These are phyloP conservation scores for Xylocopa sonorina DNA, from an alignment of 1,140 invertebrate species.

Conservation along the genomic window DNA sequence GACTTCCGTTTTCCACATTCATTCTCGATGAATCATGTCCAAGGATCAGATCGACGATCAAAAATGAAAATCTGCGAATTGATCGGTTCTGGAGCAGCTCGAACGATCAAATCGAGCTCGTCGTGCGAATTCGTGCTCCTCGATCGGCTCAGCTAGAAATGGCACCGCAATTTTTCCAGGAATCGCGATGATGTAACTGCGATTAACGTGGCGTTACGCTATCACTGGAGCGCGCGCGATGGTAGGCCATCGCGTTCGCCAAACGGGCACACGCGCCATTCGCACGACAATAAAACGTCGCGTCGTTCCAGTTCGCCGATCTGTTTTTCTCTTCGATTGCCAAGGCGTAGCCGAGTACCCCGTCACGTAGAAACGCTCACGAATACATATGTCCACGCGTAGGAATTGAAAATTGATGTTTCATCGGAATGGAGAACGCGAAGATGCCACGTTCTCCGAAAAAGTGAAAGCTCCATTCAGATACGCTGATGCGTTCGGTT, in stretches of 20 bases:
- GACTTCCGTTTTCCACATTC: too few relatives aligned
- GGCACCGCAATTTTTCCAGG: slow-evolving; percentile 22
- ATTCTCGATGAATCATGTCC: too few relatives aligned
- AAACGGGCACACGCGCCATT: background rate
- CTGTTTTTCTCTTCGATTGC: background rate
- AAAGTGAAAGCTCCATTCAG: too few relatives aligned
- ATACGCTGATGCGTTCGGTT: too few relatives aligned
- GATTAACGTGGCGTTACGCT: slow-evolving; percentile 27
- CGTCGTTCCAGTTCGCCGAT: background rate
- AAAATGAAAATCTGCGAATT: too few relatives aligned
- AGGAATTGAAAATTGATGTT: too few relatives aligned
- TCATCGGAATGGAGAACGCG: too few relatives aligned
- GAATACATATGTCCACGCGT: too few relatives aligned
- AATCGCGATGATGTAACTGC: slow-evolving; percentile 29
- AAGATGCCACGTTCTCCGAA: too few relatives aligned
- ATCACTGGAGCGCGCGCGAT: background rate
- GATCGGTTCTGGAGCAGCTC: background rate
- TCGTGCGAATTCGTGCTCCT: background rate
- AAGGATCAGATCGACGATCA: too few relatives aligned
- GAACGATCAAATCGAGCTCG: background rate
- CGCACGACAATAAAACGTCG: background rate
- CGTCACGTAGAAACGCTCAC: too few relatives aligned
- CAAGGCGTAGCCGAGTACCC: background rate
- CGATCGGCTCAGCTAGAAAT: background rate
- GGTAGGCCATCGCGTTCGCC: background rate